phyloP scores from a whole-genome alignment of 2,797 vertebrate genomes.

The Hafferia zeledoni region DNA sequence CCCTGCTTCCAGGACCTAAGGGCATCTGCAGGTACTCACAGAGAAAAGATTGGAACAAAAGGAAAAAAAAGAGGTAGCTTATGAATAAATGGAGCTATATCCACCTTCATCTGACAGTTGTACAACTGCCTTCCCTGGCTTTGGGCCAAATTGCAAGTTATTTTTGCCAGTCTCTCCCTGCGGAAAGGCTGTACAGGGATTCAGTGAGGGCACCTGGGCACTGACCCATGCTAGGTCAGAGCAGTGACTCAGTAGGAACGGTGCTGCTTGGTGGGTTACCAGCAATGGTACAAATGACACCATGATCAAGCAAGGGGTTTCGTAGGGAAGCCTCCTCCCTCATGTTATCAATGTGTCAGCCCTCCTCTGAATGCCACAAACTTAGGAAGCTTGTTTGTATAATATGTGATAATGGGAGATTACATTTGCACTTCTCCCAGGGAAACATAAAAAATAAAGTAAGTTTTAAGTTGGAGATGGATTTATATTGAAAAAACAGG shows the following conservation, averaged over 20 bases:
- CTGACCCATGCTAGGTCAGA: background rate
- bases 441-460: background rate
- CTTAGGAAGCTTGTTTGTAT: background rate
- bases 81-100: background rate
- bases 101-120: background rate
- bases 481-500: background rate
- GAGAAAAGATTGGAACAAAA: background rate
- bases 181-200: background rate
- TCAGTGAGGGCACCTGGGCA: background rate
- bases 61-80: background rate
- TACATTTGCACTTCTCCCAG: rapidly evolving
- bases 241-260: background rate
- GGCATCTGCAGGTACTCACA: background rate
- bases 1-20: rapidly evolving
- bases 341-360: background rate
- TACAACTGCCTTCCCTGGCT: background rate
- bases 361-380: background rate
- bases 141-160: background rate
- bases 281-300: background rate
- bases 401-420: background rate
- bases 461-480: background rate
- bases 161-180: background rate
- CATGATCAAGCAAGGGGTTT: background rate
- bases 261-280: background rate
- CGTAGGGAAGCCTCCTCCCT: background rate